Evolutionary conservation across 2,797 vertebrate genomes (phyloP), one percentile per base, ranked within the genome.

Genomic region (Morelia viridis): DNA sequence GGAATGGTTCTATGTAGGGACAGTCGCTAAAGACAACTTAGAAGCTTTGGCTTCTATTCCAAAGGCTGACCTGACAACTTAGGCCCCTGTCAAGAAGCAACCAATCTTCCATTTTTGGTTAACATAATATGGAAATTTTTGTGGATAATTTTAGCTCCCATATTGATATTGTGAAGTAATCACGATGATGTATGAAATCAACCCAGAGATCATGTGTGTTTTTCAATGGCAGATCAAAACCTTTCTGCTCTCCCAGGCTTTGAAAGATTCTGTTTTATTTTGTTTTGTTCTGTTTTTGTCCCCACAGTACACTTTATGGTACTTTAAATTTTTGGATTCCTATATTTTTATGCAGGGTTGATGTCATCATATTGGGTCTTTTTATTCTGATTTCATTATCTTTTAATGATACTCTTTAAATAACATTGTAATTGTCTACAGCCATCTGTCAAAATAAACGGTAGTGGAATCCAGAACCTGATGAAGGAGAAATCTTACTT

Each of bases 31-130:
- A 89, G 91, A 71, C 85, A 91, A 64, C 2, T 85, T 13, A n/a
- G 26, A 13, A 50, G 0, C 0, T 76, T 96, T 87, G 80, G 7
- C 89, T 76, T 83, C 1, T 15, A 57, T 2, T 89, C 26, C 65
- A 88, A 85, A 76, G 85, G 64, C 50, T 10, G 28, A 91, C 22
- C 86, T 22, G 58, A 3, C 1, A 46, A 22, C 62, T 0, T 0
- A 53, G 5, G 65, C 28, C 0, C 0, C 88, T 85, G 91, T 90
- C 85, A 90, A 80, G 0, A 26, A 87, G 8, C 2, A 61, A 31
- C 0, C 5, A 60, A 28, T 90, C 87, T 90, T 85, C 89, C 0
- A 50, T 50, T 93, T 92, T 90, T 89, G 3, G 19, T 91, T 89
- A 89, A 53, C 41, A 68, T 50, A 26, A 3, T 68, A 46, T 26